Conservation (phyloP, 2,113 vertebrate genomes). For the Acrocephalus kingi region DNA sequence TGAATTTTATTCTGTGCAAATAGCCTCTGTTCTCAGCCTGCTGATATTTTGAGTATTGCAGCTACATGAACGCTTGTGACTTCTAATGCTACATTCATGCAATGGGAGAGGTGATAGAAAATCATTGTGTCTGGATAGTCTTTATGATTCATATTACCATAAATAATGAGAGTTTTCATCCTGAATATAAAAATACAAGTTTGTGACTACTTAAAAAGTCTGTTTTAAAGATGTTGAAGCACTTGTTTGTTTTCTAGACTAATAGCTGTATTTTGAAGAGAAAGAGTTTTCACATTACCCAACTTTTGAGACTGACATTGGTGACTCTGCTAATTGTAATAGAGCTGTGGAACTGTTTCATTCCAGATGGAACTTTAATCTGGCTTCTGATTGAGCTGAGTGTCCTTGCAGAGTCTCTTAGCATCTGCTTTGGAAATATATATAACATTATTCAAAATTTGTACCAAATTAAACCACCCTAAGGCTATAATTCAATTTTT, state of each 20-base stretch:
- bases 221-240: neutral
- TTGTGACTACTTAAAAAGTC: neutral
- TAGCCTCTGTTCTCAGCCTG: neutral
- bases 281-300: slow-evolving; percentile 20
- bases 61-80: neutral
- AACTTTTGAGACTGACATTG: slow-evolving; percentile 64
- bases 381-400: slow-evolving; percentile 77
- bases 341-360: slow-evolving; percentile 68
- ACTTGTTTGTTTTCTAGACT: slow-evolving; percentile 5
- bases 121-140: neutral
- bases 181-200: neutral
- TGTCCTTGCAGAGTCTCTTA: slow-evolving; percentile 79
- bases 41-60: neutral
- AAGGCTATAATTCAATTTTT: slow-evolving; percentile 78
- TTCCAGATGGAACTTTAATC: slow-evolving; percentile 82
- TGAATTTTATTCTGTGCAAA: neutral
- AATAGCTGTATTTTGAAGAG: slow-evolving; percentile 9
- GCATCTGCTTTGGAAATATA: slow-evolving; percentile 81
- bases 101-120: neutral
- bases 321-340: slow-evolving; percentile 75
- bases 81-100: neutral
- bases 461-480: slow-evolving; percentile 77
- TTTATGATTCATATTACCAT: neutral
- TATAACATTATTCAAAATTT: slow-evolving; percentile 82
- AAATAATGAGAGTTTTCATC: neutral